Evolutionary conservation across 2,888 invertebrate species (phyloP).

Genomic region (Callinectes sapidus): DNA sequence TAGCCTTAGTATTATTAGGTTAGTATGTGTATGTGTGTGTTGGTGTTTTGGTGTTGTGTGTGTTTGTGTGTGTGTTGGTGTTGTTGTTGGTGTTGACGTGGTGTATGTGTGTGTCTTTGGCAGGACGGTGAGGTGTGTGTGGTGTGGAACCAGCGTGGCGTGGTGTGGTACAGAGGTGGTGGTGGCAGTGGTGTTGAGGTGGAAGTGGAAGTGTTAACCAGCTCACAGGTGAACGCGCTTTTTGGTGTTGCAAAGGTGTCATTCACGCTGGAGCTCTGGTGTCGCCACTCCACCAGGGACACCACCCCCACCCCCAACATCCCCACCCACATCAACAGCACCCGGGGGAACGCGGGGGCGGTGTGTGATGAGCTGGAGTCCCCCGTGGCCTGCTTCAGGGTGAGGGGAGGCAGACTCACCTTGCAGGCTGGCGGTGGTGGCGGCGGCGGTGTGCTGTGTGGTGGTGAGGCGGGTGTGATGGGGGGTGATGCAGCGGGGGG

Average conservation of each 20-base stretch:
- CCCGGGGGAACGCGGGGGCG: conserved; percentile 24
- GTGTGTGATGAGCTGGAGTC: conserved; percentile 51
- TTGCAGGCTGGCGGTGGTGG: conserved; percentile 51
- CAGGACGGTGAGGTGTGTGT: conserved; percentile 57
- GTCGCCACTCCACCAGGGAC: conserved; percentile 33
- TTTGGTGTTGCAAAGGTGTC: conserved; percentile 45
- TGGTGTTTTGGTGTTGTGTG: neutral
- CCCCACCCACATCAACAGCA: neutral
- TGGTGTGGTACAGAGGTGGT: conserved; percentile 43
- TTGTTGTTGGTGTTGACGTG: neutral
- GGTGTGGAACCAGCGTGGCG: conserved; percentile 55
- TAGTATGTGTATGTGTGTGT: neutral
- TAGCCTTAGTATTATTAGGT: no score
- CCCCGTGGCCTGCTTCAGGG: conserved; percentile 55
- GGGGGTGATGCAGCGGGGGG: conserved; percentile 30
- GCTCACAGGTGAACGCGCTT: conserved; percentile 19
- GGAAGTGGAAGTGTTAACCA: neutral
- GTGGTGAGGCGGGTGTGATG: conserved; percentile 44
- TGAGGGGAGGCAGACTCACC: conserved; percentile 42
- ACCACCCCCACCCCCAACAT: neutral
- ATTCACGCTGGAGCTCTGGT: conserved; percentile 51
- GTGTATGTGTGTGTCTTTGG: neutral
- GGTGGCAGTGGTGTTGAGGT: neutral
- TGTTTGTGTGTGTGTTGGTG: neutral
- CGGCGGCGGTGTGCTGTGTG: conserved; percentile 51